Conservation (phyloP, 1,140 invertebrate genomes). For the Elymnias hypermnestra region DNA sequence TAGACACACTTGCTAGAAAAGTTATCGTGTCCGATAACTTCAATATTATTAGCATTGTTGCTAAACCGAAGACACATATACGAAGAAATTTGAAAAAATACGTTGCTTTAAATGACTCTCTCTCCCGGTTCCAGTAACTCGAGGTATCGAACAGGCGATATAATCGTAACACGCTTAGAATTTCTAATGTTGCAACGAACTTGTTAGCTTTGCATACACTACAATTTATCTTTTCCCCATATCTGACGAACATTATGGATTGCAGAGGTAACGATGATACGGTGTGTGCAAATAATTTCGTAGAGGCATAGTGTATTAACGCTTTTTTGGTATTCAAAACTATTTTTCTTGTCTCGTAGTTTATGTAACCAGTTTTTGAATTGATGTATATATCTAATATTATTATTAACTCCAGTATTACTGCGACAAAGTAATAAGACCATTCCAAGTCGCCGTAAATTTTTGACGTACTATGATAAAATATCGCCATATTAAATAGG, state of each 20-base stretch:
- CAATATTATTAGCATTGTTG: conserved; percentile 21
- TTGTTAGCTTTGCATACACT: conserved; percentile 26
- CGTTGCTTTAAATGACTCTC: conserved; percentile 6
- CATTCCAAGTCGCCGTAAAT: conserved; percentile 14
- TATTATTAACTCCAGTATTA: conserved; percentile 24
- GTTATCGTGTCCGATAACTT: conserved; percentile 19
- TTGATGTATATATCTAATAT: conserved; percentile 32
- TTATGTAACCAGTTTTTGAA: conserved; percentile 30
- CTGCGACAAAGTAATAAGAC: conserved; percentile 17
- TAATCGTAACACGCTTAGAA: conserved; percentile 24
- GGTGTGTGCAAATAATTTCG: conserved; percentile 30
- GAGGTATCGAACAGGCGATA: conserved; percentile 26
- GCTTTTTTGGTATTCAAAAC: conserved; percentile 23
- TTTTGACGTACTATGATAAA: conserved; percentile 28
- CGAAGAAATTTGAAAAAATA: conserved; percentile 27
- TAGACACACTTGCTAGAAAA: conserved; percentile 14
- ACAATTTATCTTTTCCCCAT: conserved; percentile 24
- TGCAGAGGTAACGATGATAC: conserved; percentile 30
- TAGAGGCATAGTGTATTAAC: conserved; percentile 27
- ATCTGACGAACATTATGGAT: conserved; percentile 29
- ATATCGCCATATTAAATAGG: conserved; percentile 24
- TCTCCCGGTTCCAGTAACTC: conserved; percentile 16
- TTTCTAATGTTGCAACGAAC: conserved; percentile 26
- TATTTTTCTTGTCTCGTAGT: conserved; percentile 19
- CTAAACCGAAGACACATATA: conserved; percentile 19